Evolutionary conservation across 2,888 invertebrate species (phyloP).

Genomic region (Brachyopa scutellaris): DNA sequence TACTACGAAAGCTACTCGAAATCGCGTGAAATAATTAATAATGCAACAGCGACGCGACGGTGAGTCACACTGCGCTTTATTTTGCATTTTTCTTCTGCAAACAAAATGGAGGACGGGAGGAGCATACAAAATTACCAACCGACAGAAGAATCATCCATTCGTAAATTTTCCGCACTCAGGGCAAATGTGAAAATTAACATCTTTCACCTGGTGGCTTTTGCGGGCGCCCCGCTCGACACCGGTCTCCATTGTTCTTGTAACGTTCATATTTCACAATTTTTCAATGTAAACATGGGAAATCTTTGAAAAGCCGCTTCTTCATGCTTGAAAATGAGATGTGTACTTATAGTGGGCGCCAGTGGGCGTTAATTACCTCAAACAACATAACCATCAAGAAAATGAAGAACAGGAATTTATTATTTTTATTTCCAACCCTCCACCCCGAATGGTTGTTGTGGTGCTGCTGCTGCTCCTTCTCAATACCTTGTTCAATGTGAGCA

Average conservation of each 20-base stretch:
- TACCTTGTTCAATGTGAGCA: constrained; percentile 8
- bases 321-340: constrained; percentile 1
- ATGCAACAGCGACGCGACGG: constrained; percentile 4
- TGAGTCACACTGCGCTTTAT: not conserved
- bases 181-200: constrained; percentile 61
- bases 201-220: constrained; percentile 21
- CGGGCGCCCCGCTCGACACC: constrained; percentile 12
- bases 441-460: not conserved
- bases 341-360: not conserved
- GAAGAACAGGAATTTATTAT: constrained; percentile 38
- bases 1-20: not conserved
- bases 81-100: too few species aligned
- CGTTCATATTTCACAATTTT: constrained; percentile 14
- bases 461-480: constrained; percentile 6
- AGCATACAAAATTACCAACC: constrained; percentile 18
- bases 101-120: not conserved
- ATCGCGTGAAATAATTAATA: constrained; percentile 35
- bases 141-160: constrained; percentile 25
- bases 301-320: not conserved
- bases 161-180: constrained; percentile 38
- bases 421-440: too few species aligned
- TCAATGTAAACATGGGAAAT: constrained; percentile 14
- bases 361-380: constrained; percentile 40
- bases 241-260: constrained; percentile 13
- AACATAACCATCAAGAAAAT: constrained; percentile 28